Conservation (phyloP, 2,113 vertebrate genomes). For the Xiphophorus hellerii region DNA sequence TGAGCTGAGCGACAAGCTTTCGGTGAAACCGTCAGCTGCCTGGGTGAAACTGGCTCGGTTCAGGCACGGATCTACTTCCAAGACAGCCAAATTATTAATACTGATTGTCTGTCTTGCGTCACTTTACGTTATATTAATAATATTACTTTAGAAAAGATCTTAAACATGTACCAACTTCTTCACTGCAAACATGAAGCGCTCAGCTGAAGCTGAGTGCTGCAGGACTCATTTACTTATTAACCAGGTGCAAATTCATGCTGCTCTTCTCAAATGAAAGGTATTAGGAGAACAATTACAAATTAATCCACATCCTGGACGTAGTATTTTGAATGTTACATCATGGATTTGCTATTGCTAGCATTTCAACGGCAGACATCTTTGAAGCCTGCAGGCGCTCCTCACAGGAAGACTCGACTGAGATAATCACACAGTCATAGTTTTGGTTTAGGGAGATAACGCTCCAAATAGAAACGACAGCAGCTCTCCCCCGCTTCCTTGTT, state of each 20-base stretch:
- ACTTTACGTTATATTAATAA: not conserved
- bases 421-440: not conserved
- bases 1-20: slow-evolving; percentile 35
- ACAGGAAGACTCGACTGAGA: not conserved
- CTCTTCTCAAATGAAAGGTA: not conserved
- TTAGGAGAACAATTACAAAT: not conserved
- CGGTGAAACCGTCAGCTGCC: slow-evolving; percentile 39
- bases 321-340: not conserved
- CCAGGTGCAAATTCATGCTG: slow-evolving; percentile 4
- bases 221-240: slow-evolving; percentile 29
- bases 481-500: not conserved
- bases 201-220: not conserved
- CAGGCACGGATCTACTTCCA: not conserved
- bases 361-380: not conserved
- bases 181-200: not conserved
- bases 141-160: not conserved
- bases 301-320: not conserved
- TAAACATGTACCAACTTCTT: not conserved
- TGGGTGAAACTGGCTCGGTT: slow-evolving; percentile 37
- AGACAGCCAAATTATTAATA: not conserved
- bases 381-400: not conserved
- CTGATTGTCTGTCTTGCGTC: too few relatives aligned
- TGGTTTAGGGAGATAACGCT: not conserved
- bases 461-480: not conserved
- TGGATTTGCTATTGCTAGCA: not conserved